Percentiles rank a stretch among this genome's conserved stretches.
Conservation (phyloP, 2,888 invertebrate species). For the Lissocephala sabroskyi region DNA sequence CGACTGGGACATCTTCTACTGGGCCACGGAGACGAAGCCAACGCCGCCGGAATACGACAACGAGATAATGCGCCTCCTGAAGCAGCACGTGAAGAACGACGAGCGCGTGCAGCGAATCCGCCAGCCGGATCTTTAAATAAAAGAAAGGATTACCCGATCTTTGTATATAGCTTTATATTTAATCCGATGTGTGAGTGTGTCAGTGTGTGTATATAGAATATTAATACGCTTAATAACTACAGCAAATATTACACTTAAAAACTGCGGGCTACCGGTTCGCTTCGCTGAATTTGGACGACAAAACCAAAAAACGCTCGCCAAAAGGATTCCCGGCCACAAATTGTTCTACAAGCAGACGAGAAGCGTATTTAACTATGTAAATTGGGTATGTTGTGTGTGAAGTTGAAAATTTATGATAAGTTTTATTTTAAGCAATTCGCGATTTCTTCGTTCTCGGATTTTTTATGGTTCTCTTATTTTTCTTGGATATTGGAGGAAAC, state of each 20-base stretch:
- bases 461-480: not conserved
- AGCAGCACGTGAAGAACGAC: conserved; percentile 86
- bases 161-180: conserved; percentile 11
- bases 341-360: not conserved
- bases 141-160: not conserved
- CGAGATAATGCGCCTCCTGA: conserved; percentile 87
- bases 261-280: not conserved
- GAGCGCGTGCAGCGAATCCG: conserved; percentile 78
- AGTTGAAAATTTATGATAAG: too few species aligned
- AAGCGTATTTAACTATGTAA: not conserved
- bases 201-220: conserved; percentile 26
- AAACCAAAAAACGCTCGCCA: conserved; percentile 5
- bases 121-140: conserved; percentile 78
- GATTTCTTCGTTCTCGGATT: not conserved
- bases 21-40: conserved; percentile 87
- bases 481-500: not conserved
- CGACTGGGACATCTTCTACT: conserved; percentile 98
- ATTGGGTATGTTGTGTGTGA: not conserved
- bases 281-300: not conserved
- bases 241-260: conserved; percentile 49
- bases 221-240: conserved; percentile 34
- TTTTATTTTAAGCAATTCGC: not conserved
- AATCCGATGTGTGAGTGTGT: conserved; percentile 1
- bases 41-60: conserved; percentile 89
- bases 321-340: too few species aligned